These are phyloP conservation scores for Coecobrya sp. DNA, from an alignment of 2,888 invertebrate species.

Conservation along the genomic window DNA sequence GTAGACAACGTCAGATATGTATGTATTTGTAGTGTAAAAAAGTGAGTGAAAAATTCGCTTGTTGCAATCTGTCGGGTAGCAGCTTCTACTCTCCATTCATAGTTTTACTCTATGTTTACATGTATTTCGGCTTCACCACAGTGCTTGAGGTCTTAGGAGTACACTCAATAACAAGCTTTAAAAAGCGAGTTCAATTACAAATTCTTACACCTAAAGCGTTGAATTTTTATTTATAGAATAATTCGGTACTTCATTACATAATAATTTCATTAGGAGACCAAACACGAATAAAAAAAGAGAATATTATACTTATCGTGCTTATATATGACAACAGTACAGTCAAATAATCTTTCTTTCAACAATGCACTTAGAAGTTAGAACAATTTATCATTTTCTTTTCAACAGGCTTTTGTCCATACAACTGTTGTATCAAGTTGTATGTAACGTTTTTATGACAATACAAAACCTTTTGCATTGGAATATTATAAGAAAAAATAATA, in stretches of 20 bases:
- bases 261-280: constrained; percentile 8
- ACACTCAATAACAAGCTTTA: background rate
- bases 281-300: no score
- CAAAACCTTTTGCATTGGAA: no score
- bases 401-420: background rate
- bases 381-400: constrained; percentile 62
- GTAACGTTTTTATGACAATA: no score
- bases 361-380: background rate
- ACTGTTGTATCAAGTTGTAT: background rate
- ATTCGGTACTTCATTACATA: background rate
- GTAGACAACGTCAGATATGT: background rate
- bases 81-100: background rate
- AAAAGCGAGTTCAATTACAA: background rate
- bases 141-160: background rate
- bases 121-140: background rate
- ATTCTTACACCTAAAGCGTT: background rate
- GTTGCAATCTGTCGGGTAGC: background rate
- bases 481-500: no score
- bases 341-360: constrained; percentile 9
- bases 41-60: background rate
- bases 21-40: background rate
- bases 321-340: no score
- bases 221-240: background rate
- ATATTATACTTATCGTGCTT: no score
- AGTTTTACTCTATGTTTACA: background rate